Base-by-base conservation (phyloP, 2,113 vertebrate species). In the Bos javanicus region DNA sequence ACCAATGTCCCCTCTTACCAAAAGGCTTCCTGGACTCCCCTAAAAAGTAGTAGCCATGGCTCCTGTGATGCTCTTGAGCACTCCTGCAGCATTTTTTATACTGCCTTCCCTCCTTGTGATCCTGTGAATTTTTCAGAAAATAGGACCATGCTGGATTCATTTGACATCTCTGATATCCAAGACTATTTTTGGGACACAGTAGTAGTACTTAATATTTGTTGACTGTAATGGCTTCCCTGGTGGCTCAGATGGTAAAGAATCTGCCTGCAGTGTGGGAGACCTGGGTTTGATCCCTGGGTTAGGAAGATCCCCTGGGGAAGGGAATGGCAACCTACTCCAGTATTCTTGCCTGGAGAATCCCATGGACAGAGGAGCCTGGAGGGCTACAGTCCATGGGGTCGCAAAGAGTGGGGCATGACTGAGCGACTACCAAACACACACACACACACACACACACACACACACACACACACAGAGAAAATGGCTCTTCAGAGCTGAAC, bases 401-500 rank as follows among this genome's bases (percentile, higher is more conserved):
- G 2, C 67, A 71, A 23, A 71, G 67, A 39, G 19, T 6, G 10
- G 9, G 9, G n/a, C 67, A 12, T 1, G 0, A 71, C n/a, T 39
- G 67, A 71, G 67, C 4, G 2, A 71, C 64, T 8, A 4, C 36
- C 64, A 36, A 17, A 71, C 17, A 67, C 17, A 67, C 62, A 33
- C 30, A 33, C 60, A 62, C 14, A 62, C 0, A 62, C 30, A 60
- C 26, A 60, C 60, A 30, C 28, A 62, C 60, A 62, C 60, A 62
- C 28, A 33, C 2, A 62, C 2, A 62, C 2, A 62, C 0, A 59
- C 0, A 60, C 2, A 28, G 0, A n/a, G 62, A 67, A 10, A 67
- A 67, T 67, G 30, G 36, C 39, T 90, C 26, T 82, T 46, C 33
- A 76, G 54, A 87, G 21, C 8, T 78, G 17, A 90, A 87, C 11